Evolutionary conservation across 2,113 vertebrate genomes (phyloP), one percentile per base, ranked within the genome.

Genomic region (Spheniscus mendiculus): DNA sequence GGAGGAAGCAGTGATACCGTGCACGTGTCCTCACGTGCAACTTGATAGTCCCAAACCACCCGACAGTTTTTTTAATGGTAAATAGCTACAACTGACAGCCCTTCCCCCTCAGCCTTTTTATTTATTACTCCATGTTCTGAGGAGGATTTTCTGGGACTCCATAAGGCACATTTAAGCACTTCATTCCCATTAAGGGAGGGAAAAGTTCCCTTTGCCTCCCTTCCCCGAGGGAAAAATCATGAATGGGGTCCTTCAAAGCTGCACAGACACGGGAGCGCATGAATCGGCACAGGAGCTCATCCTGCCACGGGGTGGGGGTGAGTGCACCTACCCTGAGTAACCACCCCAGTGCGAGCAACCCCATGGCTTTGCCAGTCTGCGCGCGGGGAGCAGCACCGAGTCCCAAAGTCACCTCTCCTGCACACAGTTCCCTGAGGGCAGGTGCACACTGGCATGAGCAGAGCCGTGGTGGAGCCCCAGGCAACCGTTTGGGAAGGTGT

Each of bases 301-400:
- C 45, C 45, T 65, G 10, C 12, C 2, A 0, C 2, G 15, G 12
- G 34, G 2, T 42, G 14, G 8, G 15, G 25, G 4, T 42, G n/a
- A 59, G 45, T 1, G 0, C 47, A 25, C 38, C 38, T 27, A 25
- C 16, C 36, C 66, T 14, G 2, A 70, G n/a, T 11, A 53, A n/a
- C 26, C 27, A 16, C 9, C 30, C 12, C n/a, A 29, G 18, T 9
- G 10, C 5, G 3, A 79, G 25, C 3, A 3, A 80, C 19, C 17
- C 38, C 32, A 25, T 18, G 25, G 30, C 14, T 88, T 59, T 67
- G 25, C 74, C 12, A 2, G 12, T 30, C 53, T 25, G 5, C 3
- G 0, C 0, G 0, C 1, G 2, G 15, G 17, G 17, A 67, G 21
- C 12, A 42, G 32, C 29, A 27, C 7, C 6, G 12, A 42, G 29